A percentile compares a stretch with the other conserved stretches of the same genome.
phyloP scores from a whole-genome alignment of 1,140 invertebrate species.

The Rhopalosiphum padi region DNA sequence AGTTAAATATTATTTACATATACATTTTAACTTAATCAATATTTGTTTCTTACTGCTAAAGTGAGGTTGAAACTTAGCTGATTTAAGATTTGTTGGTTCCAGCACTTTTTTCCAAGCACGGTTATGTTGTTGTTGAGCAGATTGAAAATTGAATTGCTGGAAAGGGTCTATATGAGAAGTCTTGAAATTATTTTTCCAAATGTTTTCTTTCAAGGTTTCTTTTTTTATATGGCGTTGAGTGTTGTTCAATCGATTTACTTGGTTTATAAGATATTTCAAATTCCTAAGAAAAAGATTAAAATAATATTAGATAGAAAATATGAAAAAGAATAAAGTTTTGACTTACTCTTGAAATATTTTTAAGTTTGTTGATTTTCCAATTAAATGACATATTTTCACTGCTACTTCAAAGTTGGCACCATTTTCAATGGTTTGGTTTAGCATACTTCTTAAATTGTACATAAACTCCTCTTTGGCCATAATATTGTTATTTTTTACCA shows the following conservation, averaged over 20 bases:
- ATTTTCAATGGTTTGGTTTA: neutral
- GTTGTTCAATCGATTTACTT: neutral
- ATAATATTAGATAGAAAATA: neutral
- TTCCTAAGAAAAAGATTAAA: neutral
- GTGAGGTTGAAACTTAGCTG: neutral
- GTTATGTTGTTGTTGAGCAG: neutral
- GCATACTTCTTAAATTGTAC: neutral
- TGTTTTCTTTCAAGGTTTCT: neutral
- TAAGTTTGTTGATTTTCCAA: conserved; percentile 15
- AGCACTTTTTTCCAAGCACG: neutral
- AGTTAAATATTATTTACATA: neutral
- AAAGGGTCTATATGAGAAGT: neutral
- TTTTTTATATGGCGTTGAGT: neutral
- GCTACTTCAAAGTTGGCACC: neutral
- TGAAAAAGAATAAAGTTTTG: neutral
- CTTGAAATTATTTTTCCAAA: neutral
- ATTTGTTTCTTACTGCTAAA: conserved; percentile 32
- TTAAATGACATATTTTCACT: conserved; percentile 6
- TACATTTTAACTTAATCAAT: neutral
- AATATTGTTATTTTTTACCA: conserved; percentile 22
- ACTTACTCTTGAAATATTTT: conserved; percentile 4
- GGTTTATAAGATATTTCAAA: neutral
- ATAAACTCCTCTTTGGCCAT: conserved; percentile 9
- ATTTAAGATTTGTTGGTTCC: neutral
- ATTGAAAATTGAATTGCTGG: neutral